Evolutionary conservation across 2,113 vertebrate species (phyloP).

Genomic region (Seriola rivoliana): DNA sequence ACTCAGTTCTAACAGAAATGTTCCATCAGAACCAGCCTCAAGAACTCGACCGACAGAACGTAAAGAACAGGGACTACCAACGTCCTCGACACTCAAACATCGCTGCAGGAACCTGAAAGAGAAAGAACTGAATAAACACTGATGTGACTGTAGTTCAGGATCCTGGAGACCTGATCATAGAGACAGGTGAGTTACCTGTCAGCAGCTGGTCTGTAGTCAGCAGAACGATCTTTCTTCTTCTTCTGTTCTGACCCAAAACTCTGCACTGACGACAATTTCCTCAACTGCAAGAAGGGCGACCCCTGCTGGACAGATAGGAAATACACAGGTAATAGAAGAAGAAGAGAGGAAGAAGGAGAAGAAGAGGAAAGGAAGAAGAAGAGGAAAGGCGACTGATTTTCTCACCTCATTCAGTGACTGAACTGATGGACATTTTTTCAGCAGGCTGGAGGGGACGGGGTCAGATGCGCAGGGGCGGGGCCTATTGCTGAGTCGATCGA

Average conservation of each 20-base stretch:
- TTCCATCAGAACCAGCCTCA: conserved; percentile 89
- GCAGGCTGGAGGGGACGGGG: not conserved
- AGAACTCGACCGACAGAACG: conserved; percentile 85
- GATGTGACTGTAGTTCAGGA: too few species aligned
- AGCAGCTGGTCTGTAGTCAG: conserved; percentile 79
- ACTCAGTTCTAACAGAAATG: conserved; percentile 87
- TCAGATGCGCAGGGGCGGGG: not conserved
- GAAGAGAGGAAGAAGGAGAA: not conserved
- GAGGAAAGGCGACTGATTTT: not conserved
- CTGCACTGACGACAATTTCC: conserved; percentile 85
- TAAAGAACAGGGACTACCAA: conserved; percentile 80
- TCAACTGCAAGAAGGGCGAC: conserved; percentile 84
- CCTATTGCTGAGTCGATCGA: conserved; percentile 82
- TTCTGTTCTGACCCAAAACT: conserved; percentile 80
- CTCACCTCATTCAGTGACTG: conserved; percentile 88
- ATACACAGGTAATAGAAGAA: not conserved
- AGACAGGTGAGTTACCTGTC: conserved; percentile 29
- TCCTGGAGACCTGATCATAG: too few species aligned
- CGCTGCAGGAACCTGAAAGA: conserved; percentile 60
- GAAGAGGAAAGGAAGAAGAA: too few species aligned
- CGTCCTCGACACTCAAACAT: conserved; percentile 88
- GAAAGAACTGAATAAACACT: not conserved
- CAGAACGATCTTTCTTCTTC: conserved; percentile 83
- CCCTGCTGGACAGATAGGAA: conserved; percentile 80
- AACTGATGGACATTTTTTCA: conserved; percentile 86